Conservation (phyloP, 2,797 vertebrate species). For the Molossus alvarezi region DNA sequence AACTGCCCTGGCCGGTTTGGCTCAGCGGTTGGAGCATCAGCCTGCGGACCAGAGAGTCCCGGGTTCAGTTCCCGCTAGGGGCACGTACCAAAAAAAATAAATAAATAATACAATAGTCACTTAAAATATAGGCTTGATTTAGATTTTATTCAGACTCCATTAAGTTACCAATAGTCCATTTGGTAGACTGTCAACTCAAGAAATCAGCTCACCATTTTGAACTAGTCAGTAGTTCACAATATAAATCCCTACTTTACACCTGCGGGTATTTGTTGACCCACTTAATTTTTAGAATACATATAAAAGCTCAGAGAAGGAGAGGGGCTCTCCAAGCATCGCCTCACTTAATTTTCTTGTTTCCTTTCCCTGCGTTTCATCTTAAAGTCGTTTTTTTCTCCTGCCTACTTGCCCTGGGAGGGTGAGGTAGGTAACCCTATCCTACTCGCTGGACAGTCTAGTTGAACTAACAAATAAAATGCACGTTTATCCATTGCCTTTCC, state of each 20-base stretch:
- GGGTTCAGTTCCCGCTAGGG: too few relatives aligned
- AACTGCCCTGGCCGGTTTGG: too few relatives aligned
- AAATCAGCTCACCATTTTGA: slow-evolving; percentile 8
- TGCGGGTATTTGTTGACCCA: background rate
- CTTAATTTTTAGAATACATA: slow-evolving; percentile 52
- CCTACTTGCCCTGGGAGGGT: background rate
- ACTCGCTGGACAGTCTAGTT: background rate
- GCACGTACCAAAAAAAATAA: too few relatives aligned
- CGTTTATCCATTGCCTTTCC: background rate
- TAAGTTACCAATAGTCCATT: background rate
- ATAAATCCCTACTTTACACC: background rate
- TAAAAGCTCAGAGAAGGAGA: background rate
- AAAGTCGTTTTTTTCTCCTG: background rate
- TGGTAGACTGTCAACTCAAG: background rate
- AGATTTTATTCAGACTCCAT: background rate
- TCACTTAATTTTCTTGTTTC: background rate
- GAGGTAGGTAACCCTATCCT: background rate
- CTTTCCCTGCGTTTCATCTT: background rate
- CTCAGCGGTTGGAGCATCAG: too few relatives aligned
- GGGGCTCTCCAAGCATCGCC: background rate
- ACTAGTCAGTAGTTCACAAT: background rate
- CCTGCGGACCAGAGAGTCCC: too few relatives aligned
- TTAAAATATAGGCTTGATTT: slow-evolving; percentile 44
- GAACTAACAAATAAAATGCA: background rate
- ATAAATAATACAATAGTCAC: background rate